Evolutionary conservation across 2,797 vertebrate species (phyloP).

Genomic region (Diplodus puntazzo): DNA sequence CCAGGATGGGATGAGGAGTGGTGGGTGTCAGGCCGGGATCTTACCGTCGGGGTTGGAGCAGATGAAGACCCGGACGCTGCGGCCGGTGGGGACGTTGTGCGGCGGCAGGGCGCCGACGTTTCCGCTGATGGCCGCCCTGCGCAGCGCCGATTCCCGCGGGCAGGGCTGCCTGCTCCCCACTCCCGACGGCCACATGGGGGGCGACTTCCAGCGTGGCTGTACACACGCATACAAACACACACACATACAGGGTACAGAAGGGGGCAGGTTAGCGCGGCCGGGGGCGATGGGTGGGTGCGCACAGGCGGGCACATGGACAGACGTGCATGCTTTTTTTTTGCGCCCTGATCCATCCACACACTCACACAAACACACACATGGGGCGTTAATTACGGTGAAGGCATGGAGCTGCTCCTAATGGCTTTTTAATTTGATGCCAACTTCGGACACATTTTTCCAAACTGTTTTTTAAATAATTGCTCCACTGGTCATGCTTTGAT

Average conservation of each 20-base stretch:
- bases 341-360: conserved; percentile 51
- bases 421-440: conserved; percentile 18
- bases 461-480: neutral
- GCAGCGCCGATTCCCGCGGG: conserved; percentile 93
- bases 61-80: conserved; percentile 96
- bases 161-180: conserved; percentile 88
- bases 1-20: neutral
- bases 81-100: conserved; percentile 91
- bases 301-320: conserved; percentile 37
- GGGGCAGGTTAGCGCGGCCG: conserved; percentile 43
- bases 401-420: neutral
- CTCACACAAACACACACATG: conserved; percentile 45
- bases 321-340: conserved; percentile 56
- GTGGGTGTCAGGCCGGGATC: conserved; percentile 26
- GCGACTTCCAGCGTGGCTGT: conserved; percentile 87
- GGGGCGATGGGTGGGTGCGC: neutral
- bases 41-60: conserved; percentile 97
- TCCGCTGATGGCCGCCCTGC: conserved; percentile 91
- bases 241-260: conserved; percentile 21
- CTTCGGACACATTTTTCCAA: conserved; percentile 22
- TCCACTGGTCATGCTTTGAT: neutral
- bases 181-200: conserved; percentile 94
- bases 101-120: conserved; percentile 91
- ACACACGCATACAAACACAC: conserved; percentile 33
- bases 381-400: conserved; percentile 46